Percentiles rank a stretch among this genome's conserved stretches.
These are phyloP conservation scores for Motacilla alba DNA, from an alignment of 2,113 vertebrate species.

Conservation along the genomic window DNA sequence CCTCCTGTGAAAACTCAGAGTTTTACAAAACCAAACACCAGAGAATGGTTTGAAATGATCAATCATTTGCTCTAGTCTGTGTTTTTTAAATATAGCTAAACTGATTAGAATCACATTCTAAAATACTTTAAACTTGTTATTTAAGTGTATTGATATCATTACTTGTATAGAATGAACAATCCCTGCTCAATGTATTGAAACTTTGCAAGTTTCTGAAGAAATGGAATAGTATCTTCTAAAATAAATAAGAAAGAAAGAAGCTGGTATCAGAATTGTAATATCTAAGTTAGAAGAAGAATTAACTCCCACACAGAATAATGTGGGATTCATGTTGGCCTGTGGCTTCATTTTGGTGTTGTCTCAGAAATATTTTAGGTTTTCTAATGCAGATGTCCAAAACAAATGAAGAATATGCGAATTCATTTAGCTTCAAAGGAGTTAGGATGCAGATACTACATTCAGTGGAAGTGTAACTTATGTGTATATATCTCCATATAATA, in stretches of 20 bases:
- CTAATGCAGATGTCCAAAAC: not conserved
- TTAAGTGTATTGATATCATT: not conserved
- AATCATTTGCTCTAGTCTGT: not conserved
- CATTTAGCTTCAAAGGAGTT: not conserved
- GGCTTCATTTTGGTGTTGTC: not conserved
- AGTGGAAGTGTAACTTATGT: not conserved
- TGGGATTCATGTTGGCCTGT: not conserved
- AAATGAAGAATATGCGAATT: not conserved
- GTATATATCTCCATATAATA: not conserved
- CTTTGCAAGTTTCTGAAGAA: not conserved
- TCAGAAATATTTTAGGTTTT: not conserved
- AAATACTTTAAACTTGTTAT: not conserved
- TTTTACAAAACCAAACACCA: not conserved
- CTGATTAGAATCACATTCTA: not conserved
- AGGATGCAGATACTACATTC: not conserved
- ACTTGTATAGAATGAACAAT: rapidly evolving
- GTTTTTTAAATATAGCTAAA: not conserved
- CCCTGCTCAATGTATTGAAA: not conserved
- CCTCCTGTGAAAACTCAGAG: not conserved
- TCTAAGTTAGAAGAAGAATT: not conserved
- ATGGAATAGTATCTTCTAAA: not conserved
- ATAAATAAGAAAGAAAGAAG: not conserved
- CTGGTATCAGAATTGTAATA: rapidly evolving
- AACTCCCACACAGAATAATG: not conserved
- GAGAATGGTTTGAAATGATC: not conserved